phyloP scores from a whole-genome alignment of 2,113 vertebrate genomes.

The Saguinus imperator region DNA sequence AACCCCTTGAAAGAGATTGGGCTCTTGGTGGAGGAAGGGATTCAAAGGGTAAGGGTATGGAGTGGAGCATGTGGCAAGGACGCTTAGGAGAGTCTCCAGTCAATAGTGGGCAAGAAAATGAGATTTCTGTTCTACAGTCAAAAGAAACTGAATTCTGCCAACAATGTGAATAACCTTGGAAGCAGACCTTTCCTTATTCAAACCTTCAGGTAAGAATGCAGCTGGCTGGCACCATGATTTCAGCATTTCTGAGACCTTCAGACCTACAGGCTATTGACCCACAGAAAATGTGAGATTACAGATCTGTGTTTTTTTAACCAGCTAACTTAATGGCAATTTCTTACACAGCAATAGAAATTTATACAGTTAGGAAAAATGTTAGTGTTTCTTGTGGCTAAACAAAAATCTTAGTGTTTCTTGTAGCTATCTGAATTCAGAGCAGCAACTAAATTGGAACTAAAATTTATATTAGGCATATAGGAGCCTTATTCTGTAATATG shows the following conservation, averaged over 20 bases:
- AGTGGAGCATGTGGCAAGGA: neutral
- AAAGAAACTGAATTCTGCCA: neutral
- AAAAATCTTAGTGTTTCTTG: neutral
- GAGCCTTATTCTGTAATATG: neutral
- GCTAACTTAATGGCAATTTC: neutral
- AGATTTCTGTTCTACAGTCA: neutral
- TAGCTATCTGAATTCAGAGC: neutral
- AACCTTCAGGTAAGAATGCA: neutral
- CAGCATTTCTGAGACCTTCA: neutral
- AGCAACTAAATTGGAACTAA: neutral
- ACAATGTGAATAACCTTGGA: neutral
- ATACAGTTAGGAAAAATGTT: neutral
- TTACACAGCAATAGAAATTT: neutral
- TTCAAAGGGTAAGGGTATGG: neutral
- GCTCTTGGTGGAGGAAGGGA: neutral
- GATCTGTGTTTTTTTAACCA: neutral
- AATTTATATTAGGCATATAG: neutral
- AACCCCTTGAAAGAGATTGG: neutral
- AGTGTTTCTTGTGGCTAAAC: neutral
- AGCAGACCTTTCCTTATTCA: neutral
- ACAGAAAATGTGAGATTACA: neutral
- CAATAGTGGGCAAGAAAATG: neutral
- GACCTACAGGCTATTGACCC: neutral
- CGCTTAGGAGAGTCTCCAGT: neutral
- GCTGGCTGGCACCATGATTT: neutral